phyloP scores from a whole-genome alignment of 2,888 invertebrate genomes.

The Nycteola revayana region DNA sequence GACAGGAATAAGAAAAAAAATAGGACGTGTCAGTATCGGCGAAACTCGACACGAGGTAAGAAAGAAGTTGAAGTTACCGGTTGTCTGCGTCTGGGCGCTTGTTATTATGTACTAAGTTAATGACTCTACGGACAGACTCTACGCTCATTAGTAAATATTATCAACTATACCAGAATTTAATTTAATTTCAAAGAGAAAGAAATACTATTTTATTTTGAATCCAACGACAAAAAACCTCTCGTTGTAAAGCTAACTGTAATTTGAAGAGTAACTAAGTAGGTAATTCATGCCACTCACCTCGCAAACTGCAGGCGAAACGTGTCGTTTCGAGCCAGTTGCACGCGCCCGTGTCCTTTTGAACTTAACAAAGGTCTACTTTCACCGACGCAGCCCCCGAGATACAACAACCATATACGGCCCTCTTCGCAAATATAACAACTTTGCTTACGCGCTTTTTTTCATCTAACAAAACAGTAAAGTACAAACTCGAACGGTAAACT shows the following conservation, averaged over 20 bases:
- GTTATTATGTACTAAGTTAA: constrained; percentile 1
- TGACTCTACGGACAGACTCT: constrained; percentile 5
- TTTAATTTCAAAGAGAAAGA: constrained; percentile 38
- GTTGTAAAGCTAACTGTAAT: constrained; percentile 53
- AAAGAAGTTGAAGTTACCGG: too few relatives aligned
- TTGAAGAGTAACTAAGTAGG: constrained; percentile 59
- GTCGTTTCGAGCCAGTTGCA: constrained; percentile 67
- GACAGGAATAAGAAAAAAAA: too few relatives aligned
- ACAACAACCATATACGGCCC: constrained; percentile 72
- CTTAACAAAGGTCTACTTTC: constrained; percentile 80
- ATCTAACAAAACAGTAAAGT: constrained; percentile 76
- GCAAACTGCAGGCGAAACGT: constrained; percentile 70
- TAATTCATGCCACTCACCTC: constrained; percentile 72
- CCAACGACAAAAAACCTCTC: constrained; percentile 41
- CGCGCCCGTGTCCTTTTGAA: constrained; percentile 76
- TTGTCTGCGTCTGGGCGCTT: too few relatives aligned
- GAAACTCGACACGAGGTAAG: too few relatives aligned
- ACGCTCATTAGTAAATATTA: constrained; percentile 20
- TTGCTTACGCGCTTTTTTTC: constrained; percentile 65
- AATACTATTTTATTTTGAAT: constrained; percentile 39
- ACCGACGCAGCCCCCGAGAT: constrained; percentile 67
- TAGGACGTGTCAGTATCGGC: too few relatives aligned
- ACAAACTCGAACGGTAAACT: constrained; percentile 73
- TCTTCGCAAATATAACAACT: constrained; percentile 63
- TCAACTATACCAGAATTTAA: constrained; percentile 32